Evolutionary conservation across 2,888 invertebrate species (phyloP), one percentile per base, ranked within the genome.

Genomic region (Rhaphigaster nebulosa): DNA sequence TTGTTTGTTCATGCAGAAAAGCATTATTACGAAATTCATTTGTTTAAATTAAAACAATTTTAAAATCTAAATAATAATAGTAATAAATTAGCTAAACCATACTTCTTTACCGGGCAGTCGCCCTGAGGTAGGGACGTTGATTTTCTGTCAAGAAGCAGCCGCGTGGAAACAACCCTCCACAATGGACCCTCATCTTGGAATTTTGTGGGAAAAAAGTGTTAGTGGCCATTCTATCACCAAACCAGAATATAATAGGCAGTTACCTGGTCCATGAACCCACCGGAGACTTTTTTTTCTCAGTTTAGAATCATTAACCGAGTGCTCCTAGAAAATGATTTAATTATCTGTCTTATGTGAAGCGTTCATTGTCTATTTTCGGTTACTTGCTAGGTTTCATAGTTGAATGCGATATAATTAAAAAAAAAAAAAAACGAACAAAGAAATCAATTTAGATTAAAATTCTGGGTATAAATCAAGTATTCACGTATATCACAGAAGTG

Each of bases 191-290:
- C 70, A 76, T 76, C 70, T 38, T 23, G 70, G 70, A 76, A 76
- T 76, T 76, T 76, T 76, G 70, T 76, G 70, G 70, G 70, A 76
- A 76, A 76, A 76, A 76, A 76, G 70, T 76, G 70, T 76, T 76
- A 76, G 70, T 76, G 70, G 70, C 34, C 18, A 76, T 76, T 76
- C 70, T 76, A 76, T 76, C 70, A 76, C 34, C 20, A 38, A 38
- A 76, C 70, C 34, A 76, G 70, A 76, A 76, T 76, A 76, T 76
- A 76, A 76, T 76, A 76, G 70, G 20, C 70, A 76, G 70, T 76
- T 76, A 76, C 70, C 70, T 76, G 70, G 26, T 76, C 70, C 26
- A 76, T 76, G 70, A 76, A 76, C 70, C 70, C 70, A 76, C 13
- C 65, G 29, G 18, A 15, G n/a, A 20, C 1, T 76, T 76, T 76